A percentile compares a stretch with the other conserved stretches of the same genome.
Evolutionary conservation across 2,888 invertebrate genomes (phyloP).

Genomic region (Acanthopleura granulata): DNA sequence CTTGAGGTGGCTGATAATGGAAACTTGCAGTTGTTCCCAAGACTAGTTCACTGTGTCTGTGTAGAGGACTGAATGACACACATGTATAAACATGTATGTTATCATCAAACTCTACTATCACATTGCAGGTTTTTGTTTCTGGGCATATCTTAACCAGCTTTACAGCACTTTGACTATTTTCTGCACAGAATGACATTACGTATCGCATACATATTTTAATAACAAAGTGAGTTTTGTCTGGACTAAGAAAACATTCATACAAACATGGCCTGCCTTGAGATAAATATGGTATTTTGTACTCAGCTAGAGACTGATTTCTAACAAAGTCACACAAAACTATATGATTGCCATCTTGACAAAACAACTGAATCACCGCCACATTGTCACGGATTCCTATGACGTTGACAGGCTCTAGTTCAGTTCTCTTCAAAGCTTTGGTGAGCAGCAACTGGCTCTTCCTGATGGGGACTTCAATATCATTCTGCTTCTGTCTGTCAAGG

Average conservation of each 20-base stretch:
- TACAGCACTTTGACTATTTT: too few relatives aligned
- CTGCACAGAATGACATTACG: too few relatives aligned
- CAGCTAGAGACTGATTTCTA: background rate
- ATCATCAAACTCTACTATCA: too few relatives aligned
- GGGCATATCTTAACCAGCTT: too few relatives aligned
- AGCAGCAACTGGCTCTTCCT: constrained; percentile 11
- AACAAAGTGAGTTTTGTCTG: background rate
- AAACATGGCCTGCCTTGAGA: constrained; percentile 8
- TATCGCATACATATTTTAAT: background rate
- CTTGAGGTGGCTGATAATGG: too few relatives aligned
- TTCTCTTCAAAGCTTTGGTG: constrained; percentile 11
- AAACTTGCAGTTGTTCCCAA: too few relatives aligned
- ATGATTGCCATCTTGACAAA: constrained; percentile 1
- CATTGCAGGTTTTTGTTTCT: too few relatives aligned
- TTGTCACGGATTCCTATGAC: constrained; percentile 17
- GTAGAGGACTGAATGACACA: too few relatives aligned
- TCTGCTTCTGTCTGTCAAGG: background rate
- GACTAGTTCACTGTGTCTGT: too few relatives aligned
- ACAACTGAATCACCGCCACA: constrained; percentile 20
- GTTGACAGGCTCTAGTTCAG: constrained; percentile 3
- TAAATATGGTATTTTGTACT: background rate
- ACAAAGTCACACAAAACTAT: constrained; percentile 12
- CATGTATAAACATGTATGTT: too few relatives aligned
- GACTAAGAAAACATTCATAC: constrained; percentile 20
- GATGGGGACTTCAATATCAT: background rate